phyloP scores from a whole-genome alignment of 2,888 invertebrate species.

The Candidula unifasciata region DNA sequence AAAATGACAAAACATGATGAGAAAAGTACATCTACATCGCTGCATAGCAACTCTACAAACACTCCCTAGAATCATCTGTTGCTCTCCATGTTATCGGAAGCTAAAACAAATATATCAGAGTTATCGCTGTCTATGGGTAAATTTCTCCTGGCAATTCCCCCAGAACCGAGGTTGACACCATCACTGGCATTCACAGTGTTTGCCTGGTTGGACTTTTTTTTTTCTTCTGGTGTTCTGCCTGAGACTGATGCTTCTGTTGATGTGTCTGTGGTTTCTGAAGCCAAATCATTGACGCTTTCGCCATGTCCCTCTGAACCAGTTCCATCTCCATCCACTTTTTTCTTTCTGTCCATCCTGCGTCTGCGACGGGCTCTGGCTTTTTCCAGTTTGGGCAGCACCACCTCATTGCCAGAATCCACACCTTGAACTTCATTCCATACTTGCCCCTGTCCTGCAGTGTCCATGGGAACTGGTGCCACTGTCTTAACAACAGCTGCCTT shows the following conservation, averaged over 20 bases:
- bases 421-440: conserved; percentile 37
- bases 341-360: conserved; percentile 47
- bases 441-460: not conserved
- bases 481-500: not conserved
- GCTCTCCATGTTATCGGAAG: conserved; percentile 42
- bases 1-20: not conserved
- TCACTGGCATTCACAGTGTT: conserved; percentile 50
- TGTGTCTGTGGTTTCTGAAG: not conserved
- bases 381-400: conserved; percentile 49
- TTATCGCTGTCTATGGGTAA: conserved; percentile 14
- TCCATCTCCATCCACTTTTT: conserved; percentile 37
- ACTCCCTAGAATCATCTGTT: conserved; percentile 36
- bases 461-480: not conserved
- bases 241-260: not conserved
- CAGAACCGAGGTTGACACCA: not conserved
- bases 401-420: conserved; percentile 44
- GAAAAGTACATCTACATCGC: not conserved
- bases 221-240: conserved; percentile 32
- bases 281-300: conserved; percentile 24
- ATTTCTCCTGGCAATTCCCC: not conserved
- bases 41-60: not conserved
- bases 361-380: conserved; percentile 44
- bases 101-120: conserved; percentile 51
- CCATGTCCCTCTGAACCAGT: not conserved
- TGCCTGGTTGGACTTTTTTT: conserved; percentile 48